phyloP scores from a whole-genome alignment of 2,888 invertebrate genomes.

The Drosophila silvestris region DNA sequence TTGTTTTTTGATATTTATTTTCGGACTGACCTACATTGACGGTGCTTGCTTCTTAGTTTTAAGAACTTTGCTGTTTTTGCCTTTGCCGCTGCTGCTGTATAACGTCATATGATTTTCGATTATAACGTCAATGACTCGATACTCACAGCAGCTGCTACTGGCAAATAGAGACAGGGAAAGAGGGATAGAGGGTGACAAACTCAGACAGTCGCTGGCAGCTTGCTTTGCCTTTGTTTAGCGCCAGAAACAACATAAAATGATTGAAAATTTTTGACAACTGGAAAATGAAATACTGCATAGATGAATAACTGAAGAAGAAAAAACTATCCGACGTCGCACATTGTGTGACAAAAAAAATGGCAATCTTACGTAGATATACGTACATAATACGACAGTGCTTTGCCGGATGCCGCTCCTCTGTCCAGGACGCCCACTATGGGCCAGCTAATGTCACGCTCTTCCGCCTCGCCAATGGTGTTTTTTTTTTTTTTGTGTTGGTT shows the following conservation, averaged over 20 bases:
- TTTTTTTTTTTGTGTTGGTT: constrained; percentile 7
- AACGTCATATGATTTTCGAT: constrained; percentile 73
- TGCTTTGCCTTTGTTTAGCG: constrained; percentile 41
- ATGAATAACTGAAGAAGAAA: constrained; percentile 26
- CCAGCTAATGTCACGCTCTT: constrained; percentile 47
- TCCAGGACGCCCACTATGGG: constrained; percentile 26
- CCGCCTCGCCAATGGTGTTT: constrained; percentile 41
- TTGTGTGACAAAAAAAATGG: constrained; percentile 51
- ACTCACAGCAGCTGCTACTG: constrained; percentile 48
- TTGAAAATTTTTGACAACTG: constrained; percentile 71
- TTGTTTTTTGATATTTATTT: constrained; percentile 64
- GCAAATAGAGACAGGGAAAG: not conserved
- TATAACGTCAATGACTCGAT: constrained; percentile 69
- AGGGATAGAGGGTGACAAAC: not conserved
- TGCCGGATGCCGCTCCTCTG: not conserved
- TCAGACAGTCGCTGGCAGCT: constrained; percentile 19
- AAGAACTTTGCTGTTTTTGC: constrained; percentile 32
- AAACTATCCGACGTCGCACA: constrained; percentile 49
- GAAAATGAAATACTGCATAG: constrained; percentile 52
- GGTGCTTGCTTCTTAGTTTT: constrained; percentile 43
- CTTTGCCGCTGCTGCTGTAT: constrained; percentile 16
- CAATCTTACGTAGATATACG: constrained; percentile 13
- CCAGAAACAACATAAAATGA: constrained; percentile 52
- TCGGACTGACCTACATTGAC: constrained; percentile 76
- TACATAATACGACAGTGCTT: constrained; percentile 1